Conservation (phyloP, 1,140 invertebrate genomes). For the Drosophila athabasca region DNA sequence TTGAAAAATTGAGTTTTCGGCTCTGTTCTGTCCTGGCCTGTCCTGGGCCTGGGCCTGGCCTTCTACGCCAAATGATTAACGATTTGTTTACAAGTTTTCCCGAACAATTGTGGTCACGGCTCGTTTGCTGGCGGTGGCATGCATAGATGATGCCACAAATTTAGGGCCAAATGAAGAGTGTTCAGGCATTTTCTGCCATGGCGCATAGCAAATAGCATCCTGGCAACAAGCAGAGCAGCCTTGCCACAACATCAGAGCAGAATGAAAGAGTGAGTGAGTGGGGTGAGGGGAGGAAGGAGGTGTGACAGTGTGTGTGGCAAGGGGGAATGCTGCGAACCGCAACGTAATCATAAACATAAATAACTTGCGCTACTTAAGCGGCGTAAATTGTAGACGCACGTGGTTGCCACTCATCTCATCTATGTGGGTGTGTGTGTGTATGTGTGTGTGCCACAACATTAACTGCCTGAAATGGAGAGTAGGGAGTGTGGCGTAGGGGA, state of each 20-base stretch:
- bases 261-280: no score
- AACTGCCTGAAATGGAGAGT: conserved; percentile 43
- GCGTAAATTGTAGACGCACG: conserved; percentile 73
- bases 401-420: conserved; percentile 46
- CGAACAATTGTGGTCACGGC: no score
- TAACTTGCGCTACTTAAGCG: conserved; percentile 68
- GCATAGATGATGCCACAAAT: background rate
- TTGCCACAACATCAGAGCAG: background rate
- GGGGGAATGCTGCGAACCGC: conserved; percentile 59
- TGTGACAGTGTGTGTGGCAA: background rate
- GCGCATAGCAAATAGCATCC: background rate
- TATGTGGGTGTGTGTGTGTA: conserved; percentile 13
- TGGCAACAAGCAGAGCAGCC: no score
- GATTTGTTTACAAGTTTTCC: conserved; percentile 62
- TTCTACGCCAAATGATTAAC: conserved; percentile 55
- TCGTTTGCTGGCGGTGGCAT: no score
- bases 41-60: conserved; percentile 10
- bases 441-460: conserved; percentile 36
- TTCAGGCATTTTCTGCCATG: background rate
- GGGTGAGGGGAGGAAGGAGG: no score
- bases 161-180: conserved; percentile 6
- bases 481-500: conserved; percentile 4
- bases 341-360: conserved; percentile 79
- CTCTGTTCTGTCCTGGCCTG: conserved; percentile 17
- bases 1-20: conserved; percentile 49